phyloP scores from a whole-genome alignment of 2,888 invertebrate species.

The Athetis lepigone region DNA sequence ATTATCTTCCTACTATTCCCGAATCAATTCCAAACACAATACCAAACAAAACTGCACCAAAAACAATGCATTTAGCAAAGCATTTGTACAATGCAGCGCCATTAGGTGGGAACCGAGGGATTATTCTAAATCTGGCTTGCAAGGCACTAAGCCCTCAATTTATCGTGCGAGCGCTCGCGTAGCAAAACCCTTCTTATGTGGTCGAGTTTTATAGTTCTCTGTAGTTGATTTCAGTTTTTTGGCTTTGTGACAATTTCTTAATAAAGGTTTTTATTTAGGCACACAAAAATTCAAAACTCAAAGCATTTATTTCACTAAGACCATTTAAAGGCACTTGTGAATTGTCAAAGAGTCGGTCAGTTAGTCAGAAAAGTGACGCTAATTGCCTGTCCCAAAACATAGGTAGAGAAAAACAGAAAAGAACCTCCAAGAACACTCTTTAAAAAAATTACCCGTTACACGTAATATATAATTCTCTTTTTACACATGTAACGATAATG shows the following conservation, averaged over 20 bases:
- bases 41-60: background rate
- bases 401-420: no score
- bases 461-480: no score
- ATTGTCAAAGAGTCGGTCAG: no score
- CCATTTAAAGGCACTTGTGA: no score
- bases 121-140: conserved; percentile 68
- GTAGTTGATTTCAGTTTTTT: background rate
- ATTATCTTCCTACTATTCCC: background rate
- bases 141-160: conserved; percentile 67
- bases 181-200: conserved; percentile 30
- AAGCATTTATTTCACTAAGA: no score
- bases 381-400: no score
- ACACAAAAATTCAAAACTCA: no score
- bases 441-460: no score
- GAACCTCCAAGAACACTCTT: no score
- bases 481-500: no score
- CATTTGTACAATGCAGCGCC: conserved; percentile 57
- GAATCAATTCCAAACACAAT: conserved; percentile 1
- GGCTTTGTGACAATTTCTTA: background rate
- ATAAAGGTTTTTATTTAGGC: no score
- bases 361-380: no score
- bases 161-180: conserved; percentile 52
- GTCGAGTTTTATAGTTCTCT: background rate
- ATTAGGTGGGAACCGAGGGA: conserved; percentile 69
- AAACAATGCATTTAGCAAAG: conserved; percentile 17